phyloP scores from a whole-genome alignment of 64 coral and sea anemone genomes.

The Montipora sp. region DNA sequence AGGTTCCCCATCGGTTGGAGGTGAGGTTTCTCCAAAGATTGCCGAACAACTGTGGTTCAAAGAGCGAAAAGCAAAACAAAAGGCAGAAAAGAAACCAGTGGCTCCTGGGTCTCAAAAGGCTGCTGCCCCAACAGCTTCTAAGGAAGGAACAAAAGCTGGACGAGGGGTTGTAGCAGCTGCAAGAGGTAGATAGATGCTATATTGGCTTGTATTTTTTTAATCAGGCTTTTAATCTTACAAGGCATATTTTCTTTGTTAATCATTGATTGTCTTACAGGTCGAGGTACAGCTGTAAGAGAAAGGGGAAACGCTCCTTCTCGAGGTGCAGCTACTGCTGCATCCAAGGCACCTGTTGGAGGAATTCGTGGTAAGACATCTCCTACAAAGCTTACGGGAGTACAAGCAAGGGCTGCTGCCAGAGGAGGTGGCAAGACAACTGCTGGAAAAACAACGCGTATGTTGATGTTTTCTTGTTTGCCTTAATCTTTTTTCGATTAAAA shows the following conservation, averaged over 20 bases:
- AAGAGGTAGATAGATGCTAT: slow-evolving; percentile 35
- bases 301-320: slow-evolving; percentile 32
- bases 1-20: slow-evolving; percentile 69
- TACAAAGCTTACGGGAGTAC: slow-evolving; percentile 42
- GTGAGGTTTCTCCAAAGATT: slow-evolving; percentile 45
- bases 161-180: slow-evolving; percentile 38
- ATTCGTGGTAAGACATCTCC: slow-evolving; percentile 61
- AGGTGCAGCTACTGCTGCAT: slow-evolving; percentile 28
- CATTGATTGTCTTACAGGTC: slow-evolving; percentile 13
- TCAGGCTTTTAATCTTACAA: no score
- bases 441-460: slow-evolving; percentile 53
- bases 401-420: slow-evolving; percentile 27
- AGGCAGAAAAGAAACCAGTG: slow-evolving; percentile 54
- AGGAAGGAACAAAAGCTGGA: background rate
- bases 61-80: slow-evolving; percentile 65
- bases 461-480: background rate
- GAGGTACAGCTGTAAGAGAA: slow-evolving; percentile 32
- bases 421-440: slow-evolving; percentile 11
- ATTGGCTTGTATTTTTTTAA: background rate
- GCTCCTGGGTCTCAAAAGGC: slow-evolving; percentile 24
- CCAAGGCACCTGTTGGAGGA: slow-evolving; percentile 30
- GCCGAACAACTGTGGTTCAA: slow-evolving; percentile 87
- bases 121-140: background rate
- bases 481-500: background rate
- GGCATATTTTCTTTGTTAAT: background rate